Evolutionary conservation across 35 echinoderm and acorn worm genomes (phyloP).

Genomic region (Patiria miniata): DNA sequence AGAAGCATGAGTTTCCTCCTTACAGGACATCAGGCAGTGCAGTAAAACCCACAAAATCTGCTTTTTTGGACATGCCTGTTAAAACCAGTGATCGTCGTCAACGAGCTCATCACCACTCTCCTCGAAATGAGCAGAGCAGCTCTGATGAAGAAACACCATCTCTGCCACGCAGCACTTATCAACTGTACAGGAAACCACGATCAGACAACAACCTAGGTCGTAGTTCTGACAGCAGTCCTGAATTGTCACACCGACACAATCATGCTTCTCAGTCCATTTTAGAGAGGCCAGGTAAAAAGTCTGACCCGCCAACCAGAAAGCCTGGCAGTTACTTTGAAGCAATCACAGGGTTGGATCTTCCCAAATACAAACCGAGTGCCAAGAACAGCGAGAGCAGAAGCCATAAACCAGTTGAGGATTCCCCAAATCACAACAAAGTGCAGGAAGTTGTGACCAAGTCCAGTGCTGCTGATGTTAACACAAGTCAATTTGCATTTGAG

Average conservation of each 20-base stretch:
- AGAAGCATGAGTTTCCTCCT: conserved; percentile 21
- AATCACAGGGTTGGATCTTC: conserved; percentile 13
- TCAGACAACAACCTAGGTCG: conserved; percentile 78
- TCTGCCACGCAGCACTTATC: not conserved
- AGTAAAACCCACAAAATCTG: not conserved
- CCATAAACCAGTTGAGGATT: not conserved
- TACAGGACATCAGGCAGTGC: not conserved
- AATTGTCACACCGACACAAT: conserved; percentile 44
- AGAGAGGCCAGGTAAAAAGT: not conserved
- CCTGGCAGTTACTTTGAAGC: not conserved
- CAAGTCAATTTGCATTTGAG: not conserved
- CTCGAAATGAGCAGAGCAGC: conserved; percentile 25
- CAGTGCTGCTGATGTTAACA: not conserved
- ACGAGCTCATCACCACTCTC: not conserved
- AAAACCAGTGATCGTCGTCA: not conserved
- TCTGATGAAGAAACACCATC: conserved; percentile 59
- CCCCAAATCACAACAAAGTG: not conserved
- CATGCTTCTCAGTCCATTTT: not conserved
- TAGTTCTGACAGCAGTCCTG: conserved; percentile 83
- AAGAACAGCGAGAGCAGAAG: not conserved
- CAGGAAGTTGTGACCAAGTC: conserved; percentile 19
- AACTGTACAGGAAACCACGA: conserved; percentile 53
- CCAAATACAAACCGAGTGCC: conserved; percentile 21
- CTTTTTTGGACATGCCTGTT: not conserved
- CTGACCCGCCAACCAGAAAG: conserved; percentile 2